Evolutionary conservation across 2,797 vertebrate species (phyloP), one percentile per base, ranked within the genome.

Genomic region (Cossypha dichroa): DNA sequence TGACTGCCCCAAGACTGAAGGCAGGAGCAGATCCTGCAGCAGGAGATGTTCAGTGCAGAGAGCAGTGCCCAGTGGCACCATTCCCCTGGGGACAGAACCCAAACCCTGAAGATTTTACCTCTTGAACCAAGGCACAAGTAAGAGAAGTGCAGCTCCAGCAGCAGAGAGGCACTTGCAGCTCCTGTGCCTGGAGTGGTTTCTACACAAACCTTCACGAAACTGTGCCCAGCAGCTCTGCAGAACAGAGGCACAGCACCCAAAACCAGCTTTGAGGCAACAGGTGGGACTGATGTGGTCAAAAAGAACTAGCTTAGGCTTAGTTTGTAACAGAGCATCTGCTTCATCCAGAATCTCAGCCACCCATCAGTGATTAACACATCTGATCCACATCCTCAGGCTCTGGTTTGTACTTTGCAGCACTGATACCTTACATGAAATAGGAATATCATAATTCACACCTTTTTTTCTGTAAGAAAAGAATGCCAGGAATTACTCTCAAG

Each of bases 101-200:
- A 51, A 12, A 2, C 29, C 26, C 58, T 68, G 14, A 12, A 10
- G 49, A 52, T 56, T 45, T 11, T 6, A 56, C 12, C 59, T 56
- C 55, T 55, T 38, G 80, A 86, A 34, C 1, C 29, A 56, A 23
- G 54, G 49, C 25, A 54, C 21, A 58, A 38, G 40, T 1, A 19
- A 0, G 29, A 58, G 29, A 58, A 66, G 23, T 1, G 16, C 2
- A 40, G 72, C 58, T 70, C 16, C 72, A 83, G 54, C 8, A 18
- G 29, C 26, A 28, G 38, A 49, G 34, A 69, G 15, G 29, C 46
- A 34, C 10, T 2, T 2, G 46, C 22, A 48, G 62, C 72, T 59
- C 58, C 10, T 34, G 34, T 9, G 14, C 2, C 0, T 16, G 28
- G 21, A 0, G 6, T 26, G 52, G 17, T 10, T 36, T n/a, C 59